Conservation (phyloP, 2,113 vertebrate species). For the Microcebus ravelobensis region DNA sequence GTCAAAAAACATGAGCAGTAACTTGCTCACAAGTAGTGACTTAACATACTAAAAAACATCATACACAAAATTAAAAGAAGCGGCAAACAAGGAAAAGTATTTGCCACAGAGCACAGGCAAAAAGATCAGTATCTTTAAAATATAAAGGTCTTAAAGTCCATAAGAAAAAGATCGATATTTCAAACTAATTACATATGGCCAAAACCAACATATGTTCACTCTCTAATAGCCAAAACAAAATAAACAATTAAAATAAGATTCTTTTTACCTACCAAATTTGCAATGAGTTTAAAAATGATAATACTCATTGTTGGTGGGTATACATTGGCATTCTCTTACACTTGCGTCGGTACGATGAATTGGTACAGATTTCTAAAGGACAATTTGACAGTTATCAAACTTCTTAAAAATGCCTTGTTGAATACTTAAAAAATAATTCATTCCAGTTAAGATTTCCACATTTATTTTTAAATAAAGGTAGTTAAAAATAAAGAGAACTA, state of each 20-base stretch:
- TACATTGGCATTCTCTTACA: neutral
- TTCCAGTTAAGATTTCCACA: slow-evolving; percentile 15
- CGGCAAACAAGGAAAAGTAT: neutral
- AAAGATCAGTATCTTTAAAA: neutral
- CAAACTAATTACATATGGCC: neutral
- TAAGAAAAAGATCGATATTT: neutral
- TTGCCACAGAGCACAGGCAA: neutral
- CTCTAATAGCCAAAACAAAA: neutral
- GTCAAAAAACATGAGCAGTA: neutral
- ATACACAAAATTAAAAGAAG: slow-evolving; percentile 13
- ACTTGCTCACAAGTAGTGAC: neutral
- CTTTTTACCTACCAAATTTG: neutral
- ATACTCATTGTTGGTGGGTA: neutral
- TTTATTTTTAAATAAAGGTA: neutral
- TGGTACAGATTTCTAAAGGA: neutral
- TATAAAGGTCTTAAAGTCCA: neutral
- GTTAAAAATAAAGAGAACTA: neutral
- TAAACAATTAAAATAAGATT: neutral
- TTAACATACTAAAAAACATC: neutral
- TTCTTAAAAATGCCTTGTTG: neutral
- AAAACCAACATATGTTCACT: neutral
- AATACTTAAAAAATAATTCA: slow-evolving; percentile 16
- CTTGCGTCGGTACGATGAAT: neutral
- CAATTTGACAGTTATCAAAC: neutral
- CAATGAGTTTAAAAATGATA: neutral